Base-by-base conservation (phyloP, 2,113 vertebrate species). In the Microtus montanus region DNA sequence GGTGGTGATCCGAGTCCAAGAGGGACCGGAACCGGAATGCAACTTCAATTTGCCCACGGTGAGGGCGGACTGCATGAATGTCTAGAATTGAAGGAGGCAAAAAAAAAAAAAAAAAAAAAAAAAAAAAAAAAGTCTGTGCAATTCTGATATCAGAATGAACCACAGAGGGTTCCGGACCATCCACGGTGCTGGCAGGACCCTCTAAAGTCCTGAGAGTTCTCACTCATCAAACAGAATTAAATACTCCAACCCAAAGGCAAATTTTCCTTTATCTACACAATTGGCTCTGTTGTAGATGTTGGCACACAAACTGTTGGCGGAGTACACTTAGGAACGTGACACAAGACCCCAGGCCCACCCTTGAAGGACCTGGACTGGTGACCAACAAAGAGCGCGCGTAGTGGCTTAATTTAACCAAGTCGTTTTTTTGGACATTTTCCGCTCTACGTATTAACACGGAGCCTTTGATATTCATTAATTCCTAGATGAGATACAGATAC, bases 1-100 rank as follows among this genome's bases (percentile, higher is more conserved):
- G 99, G 92, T 99, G 99, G 87, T 99, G 99, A 97, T 99, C 99
- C 0, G 99, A 99, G 96, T 99, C 99, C 94, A 99, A 97, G 68
- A 99, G 99, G 1, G 99, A 99, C 74, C 99, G 99, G 98, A 99
- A 99, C 38, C 99, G 99, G 92, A 98, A 98, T 20, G 99, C 99
- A 93, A 99, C 99, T 95, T 99, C 99, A 26, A 98, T 98, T 97
- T 99, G 99, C 84, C 99, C 99, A 14, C 96, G 99, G 84, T 99
- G 99, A 26, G 99, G 99, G 30, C 99, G 98, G 94, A 99, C 96
- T 1, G 98, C 95, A 0, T 99, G 99, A 96, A 99, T 99, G 95
- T 99, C 99, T 99, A 87, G 80, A 73, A 96, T 96, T n/a, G n/a
- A 83, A 28, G 24, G 85, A 70, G 9, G 44, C 33, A 20, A 44